phyloP scores from a whole-genome alignment of 1,140 invertebrate genomes.

The Drosophila hydei region DNA sequence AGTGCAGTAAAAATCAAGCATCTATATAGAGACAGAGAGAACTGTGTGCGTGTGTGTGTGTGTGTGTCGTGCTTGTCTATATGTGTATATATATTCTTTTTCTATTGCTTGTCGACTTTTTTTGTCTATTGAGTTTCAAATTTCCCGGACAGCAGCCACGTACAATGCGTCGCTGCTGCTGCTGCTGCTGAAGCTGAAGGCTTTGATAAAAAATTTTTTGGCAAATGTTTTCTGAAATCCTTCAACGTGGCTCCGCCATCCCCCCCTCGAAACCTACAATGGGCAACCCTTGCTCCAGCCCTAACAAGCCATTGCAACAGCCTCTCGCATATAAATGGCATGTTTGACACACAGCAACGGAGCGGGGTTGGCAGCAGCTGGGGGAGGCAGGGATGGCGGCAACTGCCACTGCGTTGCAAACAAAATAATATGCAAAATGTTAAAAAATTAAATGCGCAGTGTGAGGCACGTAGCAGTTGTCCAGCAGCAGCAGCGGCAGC shows the following conservation, averaged over 20 bases:
- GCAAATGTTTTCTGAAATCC: conserved; percentile 77
- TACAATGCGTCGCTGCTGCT: conserved; percentile 63
- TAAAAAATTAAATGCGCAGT: conserved; percentile 72
- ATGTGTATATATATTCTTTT: conserved; percentile 56
- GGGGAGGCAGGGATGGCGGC: neutral
- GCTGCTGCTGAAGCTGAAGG: conserved; percentile 74
- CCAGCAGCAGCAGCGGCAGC: conserved; percentile 43
- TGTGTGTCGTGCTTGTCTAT: conserved; percentile 11
- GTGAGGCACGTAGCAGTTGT: conserved; percentile 50
- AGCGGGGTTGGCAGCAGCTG: conserved; percentile 6
- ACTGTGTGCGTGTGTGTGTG: neutral
- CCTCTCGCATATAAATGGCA: conserved; percentile 76
- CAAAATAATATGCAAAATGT: conserved; percentile 82
- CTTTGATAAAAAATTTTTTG: conserved; percentile 79
- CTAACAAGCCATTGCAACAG: conserved; percentile 67
- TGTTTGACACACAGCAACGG: conserved; percentile 66
- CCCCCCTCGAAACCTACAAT: neutral
- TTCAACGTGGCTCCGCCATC: conserved; percentile 38
- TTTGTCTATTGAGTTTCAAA: conserved; percentile 81
- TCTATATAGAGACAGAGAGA: conserved; percentile 33
- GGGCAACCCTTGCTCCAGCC: neutral
- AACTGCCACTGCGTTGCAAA: conserved; percentile 62
- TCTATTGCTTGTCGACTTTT: conserved; percentile 71
- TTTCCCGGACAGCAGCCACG: conserved; percentile 63
- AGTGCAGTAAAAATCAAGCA: conserved; percentile 80